Evolutionary conservation across 2,113 vertebrate species (phyloP), one percentile per base, ranked within the genome.

Genomic region (Clinocottus analis): DNA sequence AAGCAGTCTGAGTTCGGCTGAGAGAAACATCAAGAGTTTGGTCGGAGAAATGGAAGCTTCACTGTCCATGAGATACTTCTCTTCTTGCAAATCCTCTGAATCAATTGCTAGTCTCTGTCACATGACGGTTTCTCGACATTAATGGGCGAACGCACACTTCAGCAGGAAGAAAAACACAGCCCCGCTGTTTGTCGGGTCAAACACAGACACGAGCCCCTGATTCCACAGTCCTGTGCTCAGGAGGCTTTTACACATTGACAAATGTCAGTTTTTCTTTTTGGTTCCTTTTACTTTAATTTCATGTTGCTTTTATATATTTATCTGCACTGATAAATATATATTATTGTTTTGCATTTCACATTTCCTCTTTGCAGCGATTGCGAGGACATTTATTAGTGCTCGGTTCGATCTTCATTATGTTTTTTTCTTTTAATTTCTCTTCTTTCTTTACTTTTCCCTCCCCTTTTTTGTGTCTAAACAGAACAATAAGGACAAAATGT

Each of bases 401-500:
- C 21, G 12, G 4, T 55, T 65, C 13, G 49, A 12, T 39, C 7
- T 41, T 68, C 16, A 21, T 8, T 27, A 1, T 66, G 33, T 23
- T 43, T 41, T 51, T 60, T 76, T 45, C 19, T 72, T 49, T 72
- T 5, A 89, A 82, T 86, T 85, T 75, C 79, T 53, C 84, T 89
- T 92, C 88, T 94, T 67, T 75, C 82, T 69, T 90, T 87, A 82
- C 69, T 75, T 45, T 80, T 94, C 92, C 90, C 27, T 89, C 27
- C 77, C 90, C 75, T 74, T 78, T 87, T 59, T 90, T 93, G 92
- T 93, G 92, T 93, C 93, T 85, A 85, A 90, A 87, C 96, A 97
- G 96, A 96, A 81, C 93, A 94, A 94, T 92, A 91, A 95, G 96
- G 96, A 97, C 94, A 96, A 92, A 96, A 97, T 97, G 96, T 87